A percentile compares a stretch with the other conserved stretches of the same genome.
Evolutionary conservation across 2,797 vertebrate species (phyloP).

Genomic region (Aplochiton taeniatus): DNA sequence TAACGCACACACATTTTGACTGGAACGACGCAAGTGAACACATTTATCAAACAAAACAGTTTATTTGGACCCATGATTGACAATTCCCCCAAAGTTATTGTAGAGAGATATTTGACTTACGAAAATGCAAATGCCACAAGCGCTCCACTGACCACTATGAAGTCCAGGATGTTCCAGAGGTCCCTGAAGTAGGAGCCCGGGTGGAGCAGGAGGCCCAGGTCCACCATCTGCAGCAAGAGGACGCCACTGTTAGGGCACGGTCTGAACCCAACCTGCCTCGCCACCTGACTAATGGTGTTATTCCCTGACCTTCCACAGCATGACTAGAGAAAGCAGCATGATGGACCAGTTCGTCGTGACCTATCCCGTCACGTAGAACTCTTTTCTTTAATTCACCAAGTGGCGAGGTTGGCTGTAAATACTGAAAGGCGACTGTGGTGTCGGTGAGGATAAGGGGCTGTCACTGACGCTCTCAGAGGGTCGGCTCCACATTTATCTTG

Average conservation of each 20-base stretch:
- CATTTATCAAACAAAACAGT: no score
- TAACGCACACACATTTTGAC: no score
- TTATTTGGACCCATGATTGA: no score
- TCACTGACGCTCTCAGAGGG: neutral
- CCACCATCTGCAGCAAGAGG: constrained; percentile 85
- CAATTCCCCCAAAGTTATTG: neutral
- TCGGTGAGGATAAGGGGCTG: constrained; percentile 6
- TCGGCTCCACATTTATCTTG: constrained; percentile 10
- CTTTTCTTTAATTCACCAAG: no score
- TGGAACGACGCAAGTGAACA: no score
- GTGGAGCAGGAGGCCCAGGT: constrained; percentile 90
- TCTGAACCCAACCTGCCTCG: neutral
- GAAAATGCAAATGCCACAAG: constrained; percentile 97
- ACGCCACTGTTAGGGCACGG: neutral
- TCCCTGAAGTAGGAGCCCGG: constrained; percentile 95
- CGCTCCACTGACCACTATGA: constrained; percentile 98
- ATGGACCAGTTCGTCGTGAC: no score
- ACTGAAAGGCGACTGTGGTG: neutral
- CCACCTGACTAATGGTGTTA: no score
- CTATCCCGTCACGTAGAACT: no score
- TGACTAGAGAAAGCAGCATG: no score
- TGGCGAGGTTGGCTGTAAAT: no score
- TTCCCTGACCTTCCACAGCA: no score
- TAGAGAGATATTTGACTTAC: constrained; percentile 79
- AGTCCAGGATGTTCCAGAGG: constrained; percentile 98